Evolutionary conservation across 2,888 invertebrate species (phyloP).

Genomic region (Lochmaea crataegi): DNA sequence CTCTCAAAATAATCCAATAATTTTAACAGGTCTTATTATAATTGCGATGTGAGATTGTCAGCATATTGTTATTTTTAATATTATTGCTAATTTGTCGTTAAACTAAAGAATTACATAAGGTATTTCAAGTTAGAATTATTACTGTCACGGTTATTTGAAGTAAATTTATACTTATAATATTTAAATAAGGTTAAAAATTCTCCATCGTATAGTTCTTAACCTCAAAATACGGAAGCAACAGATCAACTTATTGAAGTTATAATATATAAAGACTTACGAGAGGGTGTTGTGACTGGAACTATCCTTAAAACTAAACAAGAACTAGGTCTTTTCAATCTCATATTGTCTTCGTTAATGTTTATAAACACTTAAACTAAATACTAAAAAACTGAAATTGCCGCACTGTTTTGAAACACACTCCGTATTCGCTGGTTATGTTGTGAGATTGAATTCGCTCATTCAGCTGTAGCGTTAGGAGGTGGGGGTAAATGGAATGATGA

Average conservation of each 20-base stretch:
- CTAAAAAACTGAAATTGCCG: conserved; percentile 28
- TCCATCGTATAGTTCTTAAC: not conserved
- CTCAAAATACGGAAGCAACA: conserved; percentile 2
- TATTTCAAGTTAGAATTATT: not conserved
- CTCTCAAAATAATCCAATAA: too few relatives aligned
- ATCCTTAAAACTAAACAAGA: conserved; percentile 74
- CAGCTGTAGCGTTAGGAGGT: conserved; percentile 48
- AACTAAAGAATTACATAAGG: too few relatives aligned
- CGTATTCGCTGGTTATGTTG: conserved; percentile 16
- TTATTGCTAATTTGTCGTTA: too few relatives aligned
- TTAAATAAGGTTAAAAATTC: not conserved
- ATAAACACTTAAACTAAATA: conserved; percentile 37
- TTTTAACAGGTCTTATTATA: too few relatives aligned
- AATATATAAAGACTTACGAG: conserved; percentile 36
- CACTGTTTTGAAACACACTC: conserved; percentile 36
- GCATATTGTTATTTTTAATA: too few relatives aligned
- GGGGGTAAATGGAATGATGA: conserved; percentile 52
- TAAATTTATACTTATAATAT: not conserved
- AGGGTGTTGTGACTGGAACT: conserved; percentile 66
- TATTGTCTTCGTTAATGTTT: conserved; percentile 52
- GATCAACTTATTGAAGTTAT: not conserved
- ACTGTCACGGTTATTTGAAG: not conserved
- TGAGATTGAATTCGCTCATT: conserved; percentile 33
- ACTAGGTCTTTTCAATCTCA: conserved; percentile 76
- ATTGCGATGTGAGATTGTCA: too few relatives aligned